These are phyloP conservation scores for Syrphus vitripennis DNA, from an alignment of 2,888 invertebrate species.

Conservation along the genomic window DNA sequence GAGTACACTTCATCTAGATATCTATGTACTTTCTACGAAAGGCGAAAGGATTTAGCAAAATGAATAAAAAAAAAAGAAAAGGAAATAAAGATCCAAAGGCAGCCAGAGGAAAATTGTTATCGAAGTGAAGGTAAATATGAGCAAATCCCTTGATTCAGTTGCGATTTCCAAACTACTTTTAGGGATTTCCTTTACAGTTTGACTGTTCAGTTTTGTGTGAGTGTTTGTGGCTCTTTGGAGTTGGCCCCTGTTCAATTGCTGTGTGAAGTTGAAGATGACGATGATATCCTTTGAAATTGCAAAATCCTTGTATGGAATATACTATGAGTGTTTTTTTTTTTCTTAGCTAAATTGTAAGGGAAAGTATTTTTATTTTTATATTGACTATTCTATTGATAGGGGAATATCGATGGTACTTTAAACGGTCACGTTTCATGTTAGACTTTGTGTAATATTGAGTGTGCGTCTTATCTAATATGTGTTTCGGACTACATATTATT, in stretches of 20 bases:
- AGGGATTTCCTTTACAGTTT: constrained; percentile 54
- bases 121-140: constrained; percentile 64
- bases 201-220: constrained; percentile 16
- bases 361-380: constrained; percentile 2
- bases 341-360: not conserved
- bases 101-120: constrained; percentile 44
- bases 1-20: not conserved
- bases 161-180: constrained; percentile 64
- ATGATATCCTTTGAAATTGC: constrained; percentile 63
- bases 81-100: not conserved
- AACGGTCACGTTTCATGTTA: constrained; percentile 25
- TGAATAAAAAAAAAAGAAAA: not conserved
- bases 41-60: constrained; percentile 42
- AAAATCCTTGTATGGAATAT: constrained; percentile 26
- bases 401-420: constrained; percentile 23
- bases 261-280: constrained; percentile 57
- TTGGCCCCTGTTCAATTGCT: not conserved
- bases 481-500: not conserved
- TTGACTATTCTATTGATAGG: constrained; percentile 19
- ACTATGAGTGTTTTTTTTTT: constrained; percentile 1
- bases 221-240: not conserved
- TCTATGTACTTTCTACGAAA: not conserved
- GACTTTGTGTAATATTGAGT: not conserved
- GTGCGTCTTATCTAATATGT: not conserved
- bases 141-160: constrained; percentile 64